These are phyloP conservation scores for Leptopilina boulardi DNA, from an alignment of 1,140 invertebrate genomes.

Conservation along the genomic window DNA sequence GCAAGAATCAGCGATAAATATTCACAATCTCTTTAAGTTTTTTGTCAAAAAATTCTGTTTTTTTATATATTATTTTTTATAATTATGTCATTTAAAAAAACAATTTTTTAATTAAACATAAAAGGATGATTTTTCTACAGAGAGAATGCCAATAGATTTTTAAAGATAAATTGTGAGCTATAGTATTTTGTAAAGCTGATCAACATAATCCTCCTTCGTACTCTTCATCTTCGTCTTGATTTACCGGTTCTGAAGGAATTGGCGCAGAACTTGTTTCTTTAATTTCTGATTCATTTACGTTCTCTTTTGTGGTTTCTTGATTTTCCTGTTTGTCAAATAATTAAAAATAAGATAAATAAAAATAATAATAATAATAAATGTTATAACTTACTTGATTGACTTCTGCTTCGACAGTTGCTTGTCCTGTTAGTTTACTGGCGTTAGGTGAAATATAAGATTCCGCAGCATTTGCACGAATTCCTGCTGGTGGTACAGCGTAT, in stretches of 20 bases:
- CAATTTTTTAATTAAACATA: not conserved
- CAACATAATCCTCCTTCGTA: slow-evolving; percentile 67
- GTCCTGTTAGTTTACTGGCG: slow-evolving; percentile 67
- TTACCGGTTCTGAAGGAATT: slow-evolving; percentile 37
- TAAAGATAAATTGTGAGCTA: slow-evolving; percentile 11
- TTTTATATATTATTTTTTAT: not conserved
- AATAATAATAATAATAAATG: slow-evolving; percentile 32
- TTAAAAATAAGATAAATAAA: not conserved
- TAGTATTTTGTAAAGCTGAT: slow-evolving; percentile 49
- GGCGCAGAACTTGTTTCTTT: slow-evolving; percentile 5
- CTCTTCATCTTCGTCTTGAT: slow-evolving; percentile 62
- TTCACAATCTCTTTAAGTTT: not conserved
- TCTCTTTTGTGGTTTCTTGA: slow-evolving; percentile 37
- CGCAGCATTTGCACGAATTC: slow-evolving; percentile 82
- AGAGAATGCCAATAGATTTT: not conserved
- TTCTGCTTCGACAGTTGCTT: slow-evolving; percentile 69
- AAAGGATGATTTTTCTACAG: not conserved
- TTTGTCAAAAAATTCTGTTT: not conserved
- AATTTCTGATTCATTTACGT: slow-evolving; percentile 20
- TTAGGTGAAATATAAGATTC: slow-evolving; percentile 83
- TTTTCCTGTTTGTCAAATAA: slow-evolving; percentile 5
- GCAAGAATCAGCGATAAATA: not conserved
- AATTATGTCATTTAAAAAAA: not conserved
- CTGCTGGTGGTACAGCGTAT: slow-evolving; percentile 77
- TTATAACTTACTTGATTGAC: slow-evolving; percentile 65